Base-by-base conservation (phyloP, 2,113 vertebrate genomes). In the Crotalus tigris region DNA sequence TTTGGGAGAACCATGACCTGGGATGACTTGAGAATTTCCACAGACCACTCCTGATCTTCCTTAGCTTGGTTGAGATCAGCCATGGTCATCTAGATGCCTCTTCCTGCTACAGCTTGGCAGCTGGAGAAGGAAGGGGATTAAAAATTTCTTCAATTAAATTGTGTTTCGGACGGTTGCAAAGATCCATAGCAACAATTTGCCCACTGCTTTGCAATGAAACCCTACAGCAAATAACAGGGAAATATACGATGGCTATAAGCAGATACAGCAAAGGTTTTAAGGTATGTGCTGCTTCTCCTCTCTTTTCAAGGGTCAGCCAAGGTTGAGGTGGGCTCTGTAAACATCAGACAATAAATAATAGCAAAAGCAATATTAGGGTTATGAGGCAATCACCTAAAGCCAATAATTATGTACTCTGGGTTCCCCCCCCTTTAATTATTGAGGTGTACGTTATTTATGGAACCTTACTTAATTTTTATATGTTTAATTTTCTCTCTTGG, bases 311-410 rank as follows among this genome's bases (percentile, higher is more conserved):
- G 91, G 75, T 95, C 92, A 93, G 17, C 89, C 4, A 0, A 87
- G 75, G 39, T 44, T 58, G 64, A 59, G 81, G 46, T 3, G 44
- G 4, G 69, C 90, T 94, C 21, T 29, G 57, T 44, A 91, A 91
- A 24, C 95, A 92, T 89, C 1, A 94, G 96, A 95, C 26, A 87
- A 89, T 93, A 94, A 91, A 91, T 96, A 33, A 87, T 95, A 95
- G 89, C 9, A 5, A 94, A 94, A 92, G 39, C 49, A 94, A 95
- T 93, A 94, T 95, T 85, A 49, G 29, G 86, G 19, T 90, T 39
- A 0, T 26, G 55, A 11, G 69, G 5, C 10, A n/a, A 90, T 5
- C 93, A 93, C 51, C 93, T 17, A 91, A 91, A 59, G 9, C 0
- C 44, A 3, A 12, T 57, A 92, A 90, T 58, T n/a, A n/a, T 49